Base-by-base conservation (phyloP, 2,113 vertebrate species). In the Odocoileus virginianus region DNA sequence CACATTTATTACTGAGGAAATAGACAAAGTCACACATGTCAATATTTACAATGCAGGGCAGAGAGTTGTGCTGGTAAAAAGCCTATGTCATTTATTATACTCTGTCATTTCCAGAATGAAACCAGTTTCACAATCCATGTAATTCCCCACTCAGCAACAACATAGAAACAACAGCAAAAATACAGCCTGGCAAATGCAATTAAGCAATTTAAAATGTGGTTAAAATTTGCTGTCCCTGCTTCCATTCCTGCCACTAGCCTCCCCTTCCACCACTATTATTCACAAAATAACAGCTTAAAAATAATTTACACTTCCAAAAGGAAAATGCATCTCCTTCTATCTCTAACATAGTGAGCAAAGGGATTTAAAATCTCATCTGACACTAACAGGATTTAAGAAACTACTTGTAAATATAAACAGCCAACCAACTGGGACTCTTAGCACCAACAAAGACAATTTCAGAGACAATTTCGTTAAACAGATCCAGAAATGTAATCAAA, bases 131-230 rank as follows among this genome's bases (percentile, higher is more conserved):
- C 86, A 83, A 94, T 88, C 82, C 90, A 76, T 85, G 13, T 92
- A 95, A 97, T 83, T 91, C 86, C 88, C 88, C 79, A 91, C 52
- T 67, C 60, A 60, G 10, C 47, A 43, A 89, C 71, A 57, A 81
- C 82, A 58, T 4, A 95, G 21, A 97, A 95, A 16, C 52, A 96
- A 88, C 3, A 84, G 82, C 36, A 94, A 96, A 96, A 96, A 91
- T 28, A 95, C 2, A 25, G 11, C 87, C 67, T 54, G 45, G 40
- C 57, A 96, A 89, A 71, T 76, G 45, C 97, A 95, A 95, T 60
- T 47, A 91, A 94, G 45, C 43, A 36, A 92, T 58, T 79, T 84
- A 87, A 92, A 93, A 94, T 36, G 21, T 58, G 19, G 43, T 1
- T 83, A n/a, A 97, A 81, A 60, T 36, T 47, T 79, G 54, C 92